Evolutionary conservation across 23 tunicate genomes (phyloP), one percentile per base, ranked within the genome.

Genomic region (Trididemnum miniatum): DNA sequence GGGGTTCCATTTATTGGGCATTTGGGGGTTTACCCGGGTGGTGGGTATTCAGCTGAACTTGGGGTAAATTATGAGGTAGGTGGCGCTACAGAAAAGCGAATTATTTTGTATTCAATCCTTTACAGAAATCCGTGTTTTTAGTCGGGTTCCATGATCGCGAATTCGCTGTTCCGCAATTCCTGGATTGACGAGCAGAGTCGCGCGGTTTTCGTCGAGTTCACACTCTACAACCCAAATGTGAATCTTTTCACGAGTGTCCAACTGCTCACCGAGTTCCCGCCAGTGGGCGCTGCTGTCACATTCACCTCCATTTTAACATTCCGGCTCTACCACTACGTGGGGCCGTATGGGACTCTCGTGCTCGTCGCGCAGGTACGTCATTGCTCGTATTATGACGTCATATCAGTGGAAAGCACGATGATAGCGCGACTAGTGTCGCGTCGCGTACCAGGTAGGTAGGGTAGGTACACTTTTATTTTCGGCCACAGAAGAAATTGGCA

Each of bases 11-110:
- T 79, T 37, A 35, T 87, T 27, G 99, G 99, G 22, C 77, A 86
- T 20, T 33, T 95, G 31, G 87, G 85, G 24, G 82, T 85, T 7
- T 90, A 95, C 63, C 89, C 95, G 0, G 99, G 99, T 5, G 90
- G 96, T 15, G 99, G 99, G 0, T 95, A 95, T 67, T 95, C 96
- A 20, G 99, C 99, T 5, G 99, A 95, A 76, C 81, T 95, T 30
- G 99, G 99, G 20, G 99, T 95, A 26, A 95, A 95, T 67, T 86
- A 59, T 33, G 92, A 79, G 73, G 94, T 92, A 12, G 4, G 54
- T 44, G 54, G 9, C 54, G 15, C 15, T n/a, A n/a, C n/a, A n/a
- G n/a, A n/a, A n/a, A n/a, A n/a, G n/a, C n/a, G n/a, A n/a, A n/a
- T n/a, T n/a, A n/a, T n/a, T n/a, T n/a, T n/a, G n/a, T n/a, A n/a